phyloP scores from a whole-genome alignment of 1,140 invertebrate species.

The Argopecten irradians region DNA sequence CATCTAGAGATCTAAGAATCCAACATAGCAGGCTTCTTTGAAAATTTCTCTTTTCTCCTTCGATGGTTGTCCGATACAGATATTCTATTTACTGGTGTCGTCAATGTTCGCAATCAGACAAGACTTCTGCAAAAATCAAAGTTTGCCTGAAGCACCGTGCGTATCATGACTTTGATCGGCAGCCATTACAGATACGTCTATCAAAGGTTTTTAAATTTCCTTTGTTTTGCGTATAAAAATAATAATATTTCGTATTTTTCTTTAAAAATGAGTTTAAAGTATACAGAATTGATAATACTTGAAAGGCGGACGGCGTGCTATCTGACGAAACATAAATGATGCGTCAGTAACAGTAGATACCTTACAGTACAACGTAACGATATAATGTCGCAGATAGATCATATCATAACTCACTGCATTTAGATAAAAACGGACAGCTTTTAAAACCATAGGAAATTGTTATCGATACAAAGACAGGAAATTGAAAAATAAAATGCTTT shows the following conservation, averaged over 20 bases:
- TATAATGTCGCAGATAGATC: background rate
- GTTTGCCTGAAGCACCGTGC: background rate
- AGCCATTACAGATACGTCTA: background rate
- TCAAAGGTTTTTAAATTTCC: background rate
- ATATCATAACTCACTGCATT: background rate
- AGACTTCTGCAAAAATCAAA: conserved; percentile 10
- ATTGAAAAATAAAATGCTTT: conserved; percentile 19
- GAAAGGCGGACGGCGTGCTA: background rate
- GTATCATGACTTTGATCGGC: background rate
- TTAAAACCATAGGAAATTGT: conserved; percentile 18
- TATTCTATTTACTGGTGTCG: conserved; percentile 4
- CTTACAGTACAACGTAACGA: conserved; percentile 2
- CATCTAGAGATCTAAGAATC: background rate
- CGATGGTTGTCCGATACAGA: background rate
- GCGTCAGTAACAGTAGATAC: background rate
- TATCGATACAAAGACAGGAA: conserved; percentile 21
- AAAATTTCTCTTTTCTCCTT: conserved; percentile 7
- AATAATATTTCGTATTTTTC: conserved; percentile 23
- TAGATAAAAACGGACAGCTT: conserved; percentile 18
- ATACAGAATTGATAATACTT: background rate
- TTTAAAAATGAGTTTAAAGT: conserved; percentile 19
- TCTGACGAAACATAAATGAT: conserved; percentile 2
- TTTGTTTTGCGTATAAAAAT: conserved; percentile 11
- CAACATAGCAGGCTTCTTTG: background rate
- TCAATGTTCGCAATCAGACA: background rate